phyloP scores from a whole-genome alignment of 1,140 invertebrate species.

The Bombus balteatus region DNA sequence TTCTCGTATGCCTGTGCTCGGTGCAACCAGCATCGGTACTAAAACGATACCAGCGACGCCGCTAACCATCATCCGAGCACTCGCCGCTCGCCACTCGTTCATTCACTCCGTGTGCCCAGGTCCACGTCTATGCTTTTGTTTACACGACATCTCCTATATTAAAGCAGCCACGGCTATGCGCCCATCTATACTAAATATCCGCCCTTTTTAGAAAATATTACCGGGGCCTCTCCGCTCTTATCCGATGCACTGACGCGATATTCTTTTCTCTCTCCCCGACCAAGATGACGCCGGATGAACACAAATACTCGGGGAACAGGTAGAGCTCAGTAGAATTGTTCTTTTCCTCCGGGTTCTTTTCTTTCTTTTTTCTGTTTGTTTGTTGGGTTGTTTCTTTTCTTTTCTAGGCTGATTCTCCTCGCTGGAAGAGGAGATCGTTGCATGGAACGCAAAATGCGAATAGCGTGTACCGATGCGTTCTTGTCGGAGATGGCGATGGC shows the following conservation, averaged over 20 bases:
- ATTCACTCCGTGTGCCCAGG: slow-evolving; percentile 72
- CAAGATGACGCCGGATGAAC: slow-evolving; percentile 53
- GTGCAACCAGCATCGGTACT: slow-evolving; percentile 45
- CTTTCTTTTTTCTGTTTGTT: not conserved
- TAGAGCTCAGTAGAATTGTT: slow-evolving; percentile 2
- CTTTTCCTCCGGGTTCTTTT: not conserved
- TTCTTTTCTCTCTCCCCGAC: slow-evolving; percentile 43
- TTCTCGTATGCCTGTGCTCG: slow-evolving; percentile 12
- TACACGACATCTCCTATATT: slow-evolving; percentile 82
- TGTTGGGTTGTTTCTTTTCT: not conserved
- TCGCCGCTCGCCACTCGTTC: slow-evolving; percentile 67
- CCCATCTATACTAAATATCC: slow-evolving; percentile 50
- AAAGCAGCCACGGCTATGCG: slow-evolving; percentile 69
- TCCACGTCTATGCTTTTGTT: slow-evolving; percentile 82
- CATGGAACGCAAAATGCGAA: slow-evolving; percentile 12
- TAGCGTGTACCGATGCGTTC: slow-evolving; percentile 20
- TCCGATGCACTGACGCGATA: slow-evolving; percentile 55
- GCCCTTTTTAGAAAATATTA: slow-evolving; percentile 71
- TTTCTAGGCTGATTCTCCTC: not conserved
- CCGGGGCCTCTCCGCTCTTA: slow-evolving; percentile 17
- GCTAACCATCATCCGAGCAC: slow-evolving; percentile 62
- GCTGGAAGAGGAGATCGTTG: not conserved
- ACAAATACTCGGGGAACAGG: slow-evolving; percentile 31
- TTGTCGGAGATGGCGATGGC: not conserved
- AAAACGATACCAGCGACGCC: slow-evolving; percentile 52